These are phyloP conservation scores for Oenanthe melanoleuca DNA, from an alignment of 2,113 vertebrate genomes.

Conservation along the genomic window DNA sequence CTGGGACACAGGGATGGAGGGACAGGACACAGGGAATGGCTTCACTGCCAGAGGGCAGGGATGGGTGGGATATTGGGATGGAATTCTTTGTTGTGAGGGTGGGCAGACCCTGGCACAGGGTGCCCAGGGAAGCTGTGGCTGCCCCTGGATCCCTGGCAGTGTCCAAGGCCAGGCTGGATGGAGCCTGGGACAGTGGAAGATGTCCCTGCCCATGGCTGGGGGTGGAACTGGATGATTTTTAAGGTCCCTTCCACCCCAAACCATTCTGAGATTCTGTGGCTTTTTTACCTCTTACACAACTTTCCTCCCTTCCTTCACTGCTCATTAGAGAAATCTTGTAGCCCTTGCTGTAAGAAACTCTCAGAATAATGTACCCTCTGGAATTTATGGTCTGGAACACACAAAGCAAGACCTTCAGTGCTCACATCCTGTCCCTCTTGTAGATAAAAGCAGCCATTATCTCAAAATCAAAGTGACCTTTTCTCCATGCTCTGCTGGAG, in stretches of 20 bases:
- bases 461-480: background rate
- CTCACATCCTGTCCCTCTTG: background rate
- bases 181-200: fast-evolving
- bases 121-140: background rate
- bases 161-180: fast-evolving
- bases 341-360: background rate
- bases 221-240: fast-evolving
- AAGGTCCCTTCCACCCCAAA: background rate
- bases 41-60: no score
- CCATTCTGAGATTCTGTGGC: background rate
- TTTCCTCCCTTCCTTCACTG: background rate
- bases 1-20: background rate
- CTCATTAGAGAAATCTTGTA: background rate
- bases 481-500: background rate
- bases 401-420: background rate
- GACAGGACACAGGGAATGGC: background rate
- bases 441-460: background rate
- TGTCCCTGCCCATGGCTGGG: background rate
- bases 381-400: background rate
- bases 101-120: background rate
- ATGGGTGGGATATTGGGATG: no score
- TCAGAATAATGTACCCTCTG: background rate
- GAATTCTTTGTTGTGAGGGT: no score
- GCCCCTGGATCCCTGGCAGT: background rate
- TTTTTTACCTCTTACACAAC: background rate